These are phyloP conservation scores for Pionites leucogaster DNA, from an alignment of 2,113 vertebrate genomes.

Conservation along the genomic window DNA sequence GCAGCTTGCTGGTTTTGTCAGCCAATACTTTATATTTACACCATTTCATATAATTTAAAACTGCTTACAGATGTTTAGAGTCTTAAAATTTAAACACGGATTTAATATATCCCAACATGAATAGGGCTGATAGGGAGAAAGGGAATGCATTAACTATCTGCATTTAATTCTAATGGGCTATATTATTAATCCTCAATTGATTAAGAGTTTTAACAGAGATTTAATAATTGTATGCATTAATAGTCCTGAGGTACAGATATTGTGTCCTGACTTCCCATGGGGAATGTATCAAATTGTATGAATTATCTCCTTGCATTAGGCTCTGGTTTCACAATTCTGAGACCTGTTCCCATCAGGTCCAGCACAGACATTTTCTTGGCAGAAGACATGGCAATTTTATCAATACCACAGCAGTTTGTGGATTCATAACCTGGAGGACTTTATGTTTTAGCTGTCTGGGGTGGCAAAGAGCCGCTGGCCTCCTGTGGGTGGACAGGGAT, in stretches of 20 bases:
- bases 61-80: neutral
- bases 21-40: neutral
- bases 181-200: neutral
- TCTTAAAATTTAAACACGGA: neutral
- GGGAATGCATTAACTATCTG: neutral
- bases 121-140: neutral
- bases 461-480: fast-evolving
- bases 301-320: neutral
- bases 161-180: neutral
- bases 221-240: neutral
- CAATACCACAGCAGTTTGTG: neutral
- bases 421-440: neutral
- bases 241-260: neutral
- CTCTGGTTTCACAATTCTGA: neutral
- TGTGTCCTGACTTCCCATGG: neutral
- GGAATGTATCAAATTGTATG: neutral
- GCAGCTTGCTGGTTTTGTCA: neutral
- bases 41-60: neutral
- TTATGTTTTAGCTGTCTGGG: neutral
- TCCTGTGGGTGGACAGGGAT: neutral
- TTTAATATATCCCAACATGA: neutral
- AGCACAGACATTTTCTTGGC: neutral
- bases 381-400: neutral
- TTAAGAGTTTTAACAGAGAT: neutral
- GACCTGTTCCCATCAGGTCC: neutral